Percentiles rank a stretch among this genome's conserved stretches.
Evolutionary conservation across 2,797 vertebrate species (phyloP).

Genomic region (Galaxias olidus): DNA sequence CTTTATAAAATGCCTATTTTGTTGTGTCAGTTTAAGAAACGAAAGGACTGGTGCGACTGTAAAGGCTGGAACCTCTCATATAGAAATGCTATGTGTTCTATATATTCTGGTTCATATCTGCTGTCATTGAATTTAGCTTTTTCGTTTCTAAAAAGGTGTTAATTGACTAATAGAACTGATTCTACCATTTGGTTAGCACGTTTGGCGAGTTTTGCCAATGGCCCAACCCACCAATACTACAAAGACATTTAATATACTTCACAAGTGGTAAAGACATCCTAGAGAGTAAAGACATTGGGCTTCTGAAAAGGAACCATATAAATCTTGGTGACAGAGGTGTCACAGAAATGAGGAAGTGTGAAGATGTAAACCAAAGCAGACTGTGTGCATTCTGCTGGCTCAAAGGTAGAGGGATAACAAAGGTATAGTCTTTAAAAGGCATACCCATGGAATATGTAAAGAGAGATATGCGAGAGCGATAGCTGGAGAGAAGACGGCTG

Average conservation of each 20-base stretch:
- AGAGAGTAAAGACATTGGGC: neutral
- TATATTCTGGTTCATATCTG: neutral
- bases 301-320: constrained; percentile 1
- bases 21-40: neutral
- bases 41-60: neutral
- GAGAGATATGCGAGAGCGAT: too few relatives aligned
- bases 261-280: neutral
- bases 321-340: constrained; percentile 5
- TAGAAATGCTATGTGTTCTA: neutral
- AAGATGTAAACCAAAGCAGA: neutral
- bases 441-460: too few relatives aligned
- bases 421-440: neutral
- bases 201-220: neutral
- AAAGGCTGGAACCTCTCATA: neutral
- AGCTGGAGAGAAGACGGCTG: neutral
- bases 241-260: constrained; percentile 5
- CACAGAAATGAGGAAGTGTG: constrained; percentile 10
- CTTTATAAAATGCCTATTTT: neutral
- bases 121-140: neutral
- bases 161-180: neutral
- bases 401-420: neutral
- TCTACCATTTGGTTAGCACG: neutral
- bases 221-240: neutral
- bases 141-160: neutral
- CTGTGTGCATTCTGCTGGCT: neutral